Base-by-base conservation (phyloP, 1,140 invertebrate species). In the Brachionus paranguensis region DNA sequence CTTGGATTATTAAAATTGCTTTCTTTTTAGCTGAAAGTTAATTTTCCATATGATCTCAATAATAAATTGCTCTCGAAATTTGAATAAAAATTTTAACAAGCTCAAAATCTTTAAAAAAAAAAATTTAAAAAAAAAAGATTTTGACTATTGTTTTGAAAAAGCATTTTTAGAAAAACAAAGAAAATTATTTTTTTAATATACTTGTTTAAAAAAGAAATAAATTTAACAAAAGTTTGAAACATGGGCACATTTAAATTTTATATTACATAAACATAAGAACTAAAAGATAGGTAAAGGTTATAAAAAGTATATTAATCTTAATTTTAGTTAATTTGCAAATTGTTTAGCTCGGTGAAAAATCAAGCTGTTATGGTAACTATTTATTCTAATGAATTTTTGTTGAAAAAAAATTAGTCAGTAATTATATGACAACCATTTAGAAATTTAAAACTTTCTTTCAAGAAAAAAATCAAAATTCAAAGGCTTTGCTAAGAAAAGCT, bases 401-500 rank as follows among this genome's bases (percentile, higher is more conserved):
- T 8, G 8, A 50, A 50, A 76, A 76, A 43, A 72, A 24, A 72
- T 72, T 43, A 76, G 72, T 47, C 41, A 76, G 72, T 76, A 76
- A 76, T 76, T 76, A 76, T 76, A 76, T 76, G 72, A 76, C 72
- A 76, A 76, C 72, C 72, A 50, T 76, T 76, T 27, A 76, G 27
- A 27, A 74, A 50, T 76, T 76, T 14, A 47, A 72, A 72, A 43
- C 37, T 72, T 72, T 72, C 68, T 72, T 68, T 33, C 10, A 68
- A 24, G 70, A 43, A 74, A 74, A 70, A 70, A 24, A 45, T 10
- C 14, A 43, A 43, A 43, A 43, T 76, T 50, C 17, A 4, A 50
- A 76, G 24, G 72, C 6, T 74, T 74, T 45, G 33, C 6, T 17
- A 70, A 70, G 33, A 72, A 43, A 37, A 72, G n/a, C 65, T 43